Evolutionary conservation across 2,888 invertebrate genomes (phyloP).

Genomic region (Andrena marginata): DNA sequence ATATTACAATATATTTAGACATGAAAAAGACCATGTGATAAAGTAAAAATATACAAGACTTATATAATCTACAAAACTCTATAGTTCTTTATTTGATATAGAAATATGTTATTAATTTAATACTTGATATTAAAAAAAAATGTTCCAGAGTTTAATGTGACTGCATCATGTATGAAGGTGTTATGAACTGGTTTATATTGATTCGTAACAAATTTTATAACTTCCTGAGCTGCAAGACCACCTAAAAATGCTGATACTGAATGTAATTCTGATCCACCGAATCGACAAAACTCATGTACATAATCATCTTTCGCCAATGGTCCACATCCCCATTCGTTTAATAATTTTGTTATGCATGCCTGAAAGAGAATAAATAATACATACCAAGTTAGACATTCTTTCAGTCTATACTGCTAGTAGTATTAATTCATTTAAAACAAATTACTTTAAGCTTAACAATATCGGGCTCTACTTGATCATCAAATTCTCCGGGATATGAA

Average conservation of each 20-base stretch:
- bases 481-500: slow-evolving; percentile 95
- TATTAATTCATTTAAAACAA: not conserved
- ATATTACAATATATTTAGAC: not conserved
- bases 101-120: slow-evolving; percentile 31
- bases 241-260: slow-evolving; percentile 96
- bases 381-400: not conserved
- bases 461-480: slow-evolving; percentile 95
- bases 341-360: slow-evolving; percentile 89
- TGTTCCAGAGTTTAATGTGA: slow-evolving; percentile 93
- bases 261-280: slow-evolving; percentile 97
- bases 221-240: slow-evolving; percentile 98
- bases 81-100: slow-evolving; percentile 51
- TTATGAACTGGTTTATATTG: slow-evolving; percentile 99
- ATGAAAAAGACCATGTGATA: not conserved
- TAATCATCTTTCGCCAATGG: slow-evolving; percentile 94
- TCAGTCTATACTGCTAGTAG: slow-evolving; percentile 6
- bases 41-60: slow-evolving; percentile 6
- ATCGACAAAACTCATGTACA: slow-evolving; percentile 97
- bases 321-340: slow-evolving; percentile 94
- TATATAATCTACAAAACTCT: slow-evolving; percentile 49
- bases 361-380: slow-evolving; percentile 73
- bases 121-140: slow-evolving; percentile 88
- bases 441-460: slow-evolving; percentile 93
- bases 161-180: slow-evolving; percentile 97
- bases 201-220: slow-evolving; percentile 94